These are phyloP conservation scores for Metopolophium dirhodum DNA, from an alignment of 1,140 invertebrate species.

Conservation along the genomic window DNA sequence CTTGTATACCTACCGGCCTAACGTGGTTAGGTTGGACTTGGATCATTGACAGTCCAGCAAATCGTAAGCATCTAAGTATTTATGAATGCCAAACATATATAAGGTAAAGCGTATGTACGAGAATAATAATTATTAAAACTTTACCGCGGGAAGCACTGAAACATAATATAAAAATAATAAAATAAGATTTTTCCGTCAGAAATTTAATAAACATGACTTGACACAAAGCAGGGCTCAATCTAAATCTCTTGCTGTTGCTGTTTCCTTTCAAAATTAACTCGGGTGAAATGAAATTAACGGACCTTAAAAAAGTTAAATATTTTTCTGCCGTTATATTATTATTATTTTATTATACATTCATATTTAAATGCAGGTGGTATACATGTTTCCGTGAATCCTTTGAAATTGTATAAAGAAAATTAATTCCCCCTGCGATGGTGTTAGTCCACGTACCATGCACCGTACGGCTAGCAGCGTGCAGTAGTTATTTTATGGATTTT, in stretches of 20 bases:
- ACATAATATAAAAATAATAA: neutral
- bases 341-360: neutral
- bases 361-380: neutral
- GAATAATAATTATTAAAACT: neutral
- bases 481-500: neutral
- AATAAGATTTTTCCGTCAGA: constrained; percentile 12
- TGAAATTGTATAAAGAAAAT: constrained; percentile 18
- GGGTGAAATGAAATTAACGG: neutral
- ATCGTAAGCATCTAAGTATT: neutral
- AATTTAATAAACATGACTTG: constrained; percentile 39
- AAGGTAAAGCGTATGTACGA: neutral
- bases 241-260: constrained; percentile 3
- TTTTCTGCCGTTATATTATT: neutral
- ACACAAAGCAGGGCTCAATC: constrained; percentile 17
- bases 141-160: neutral
- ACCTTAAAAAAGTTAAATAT: neutral
- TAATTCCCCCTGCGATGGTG: neutral
- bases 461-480: neutral
- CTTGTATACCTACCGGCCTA: neutral
- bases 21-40: neutral
- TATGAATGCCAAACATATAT: neutral
- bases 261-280: constrained; percentile 41
- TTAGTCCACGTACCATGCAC: neutral
- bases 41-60: neutral
- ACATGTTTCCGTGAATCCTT: constrained; percentile 17